Evolutionary conservation across 2,113 vertebrate species (phyloP).

Genomic region (Ovibos moschatus): DNA sequence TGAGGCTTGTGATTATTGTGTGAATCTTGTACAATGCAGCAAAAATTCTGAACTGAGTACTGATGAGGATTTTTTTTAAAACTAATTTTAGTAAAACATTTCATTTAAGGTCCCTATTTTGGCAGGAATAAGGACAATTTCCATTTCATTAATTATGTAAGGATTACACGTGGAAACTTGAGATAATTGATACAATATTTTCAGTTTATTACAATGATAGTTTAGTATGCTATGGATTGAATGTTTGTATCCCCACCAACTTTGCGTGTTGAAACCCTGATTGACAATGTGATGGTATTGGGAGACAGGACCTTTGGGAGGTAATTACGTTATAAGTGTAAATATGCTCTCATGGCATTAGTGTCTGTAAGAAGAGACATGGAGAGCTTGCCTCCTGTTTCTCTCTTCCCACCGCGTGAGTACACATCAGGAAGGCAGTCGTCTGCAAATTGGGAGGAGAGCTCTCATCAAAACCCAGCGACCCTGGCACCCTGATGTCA

Average conservation of each 20-base stretch:
- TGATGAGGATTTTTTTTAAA: background rate
- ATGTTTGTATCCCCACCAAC: background rate
- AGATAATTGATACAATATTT: background rate
- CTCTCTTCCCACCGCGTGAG: background rate
- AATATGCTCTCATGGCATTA: background rate
- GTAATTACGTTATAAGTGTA: background rate
- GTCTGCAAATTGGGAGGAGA: background rate
- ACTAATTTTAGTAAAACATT: background rate
- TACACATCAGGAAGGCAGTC: background rate
- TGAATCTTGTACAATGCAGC: background rate
- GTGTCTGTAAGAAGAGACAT: background rate
- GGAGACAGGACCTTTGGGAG: background rate
- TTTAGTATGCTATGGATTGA: background rate
- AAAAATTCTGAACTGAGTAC: background rate
- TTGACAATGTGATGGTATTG: background rate
- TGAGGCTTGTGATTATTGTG: background rate
- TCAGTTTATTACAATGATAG: background rate
- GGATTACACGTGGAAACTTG: background rate
- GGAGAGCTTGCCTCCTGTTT: background rate
- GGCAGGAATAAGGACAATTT: background rate
- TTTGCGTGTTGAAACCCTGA: background rate
- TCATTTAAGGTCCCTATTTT: background rate
- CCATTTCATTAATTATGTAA: background rate
- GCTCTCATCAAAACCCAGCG: background rate
- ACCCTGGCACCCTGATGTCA: background rate